Base-by-base conservation (phyloP, 2,797 vertebrate species). In the Etheostoma perlongum region DNA sequence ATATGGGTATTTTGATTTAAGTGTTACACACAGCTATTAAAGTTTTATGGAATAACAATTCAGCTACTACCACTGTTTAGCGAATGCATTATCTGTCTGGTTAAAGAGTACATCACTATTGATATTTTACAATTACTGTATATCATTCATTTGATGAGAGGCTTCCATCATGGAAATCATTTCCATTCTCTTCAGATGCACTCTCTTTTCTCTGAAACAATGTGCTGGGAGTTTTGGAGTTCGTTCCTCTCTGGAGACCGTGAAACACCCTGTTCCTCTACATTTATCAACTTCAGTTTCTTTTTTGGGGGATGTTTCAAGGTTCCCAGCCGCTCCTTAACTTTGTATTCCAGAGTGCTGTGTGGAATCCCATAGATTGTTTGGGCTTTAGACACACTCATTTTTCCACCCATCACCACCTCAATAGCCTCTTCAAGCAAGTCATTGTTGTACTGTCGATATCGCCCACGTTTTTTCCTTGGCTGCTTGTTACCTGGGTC, bases 341-440 rank as follows among this genome's bases (percentile, higher is more conserved):
- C 98, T 96, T 99, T 99, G 95, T 99, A 99, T 94, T 99, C 98
- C 96, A 99, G 95, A 92, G 98, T 99, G 96, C 98, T 99, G 95
- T 99, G 98, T 82, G 98, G 98, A 93, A 99, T 99, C 90, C 98
- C 98, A 85, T 99, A 99, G 93, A 99, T 95, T 79, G 97, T 96
- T 89, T 99, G 98, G 88, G 98, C 98, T 96, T 99, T 99, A 61
- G 98, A 99, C 89, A 99, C 98, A 80, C 98, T 99, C 98, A 99
- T 99, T 96, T 99, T 99, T 89, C 97, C 98, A 69, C 95, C 96
- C 98, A 99, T 99, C 91, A 99, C 98, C 88, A 99, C 95, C 57
- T 95, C 96, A 87, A 99, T 99, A 77, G 98, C 98, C 93, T 99
- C 98, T 93, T 99, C 98, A 74, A 99, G 94, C 90, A 99, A 97